These are phyloP conservation scores for Chamaea fasciata DNA, from an alignment of 2,113 vertebrate genomes.

Conservation along the genomic window DNA sequence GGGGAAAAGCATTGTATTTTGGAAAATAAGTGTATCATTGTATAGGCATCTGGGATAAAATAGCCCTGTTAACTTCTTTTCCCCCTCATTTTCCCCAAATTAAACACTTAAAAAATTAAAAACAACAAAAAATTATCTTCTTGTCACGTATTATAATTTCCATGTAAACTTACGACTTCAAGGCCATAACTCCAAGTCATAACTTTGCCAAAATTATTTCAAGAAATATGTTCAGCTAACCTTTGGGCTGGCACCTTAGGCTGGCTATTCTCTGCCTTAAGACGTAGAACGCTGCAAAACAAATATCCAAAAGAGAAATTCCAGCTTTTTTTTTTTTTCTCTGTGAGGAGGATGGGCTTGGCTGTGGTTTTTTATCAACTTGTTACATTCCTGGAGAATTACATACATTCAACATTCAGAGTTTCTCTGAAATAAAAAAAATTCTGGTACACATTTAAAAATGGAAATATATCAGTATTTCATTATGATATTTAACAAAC, in stretches of 20 bases:
- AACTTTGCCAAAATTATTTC: slow-evolving; percentile 80
- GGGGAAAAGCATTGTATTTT: background rate
- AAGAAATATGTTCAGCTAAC: slow-evolving; percentile 93
- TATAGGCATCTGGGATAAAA: background rate
- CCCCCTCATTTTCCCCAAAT: background rate
- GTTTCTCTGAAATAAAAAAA: slow-evolving; percentile 79
- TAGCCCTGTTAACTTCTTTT: background rate
- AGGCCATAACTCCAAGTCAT: slow-evolving; percentile 72
- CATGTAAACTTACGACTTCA: slow-evolving; percentile 59
- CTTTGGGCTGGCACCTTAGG: slow-evolving; percentile 97
- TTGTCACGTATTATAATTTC: slow-evolving; percentile 1
- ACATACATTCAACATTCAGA: slow-evolving; percentile 78
- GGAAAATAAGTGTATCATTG: background rate
- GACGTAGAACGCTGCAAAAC: slow-evolving; percentile 99
- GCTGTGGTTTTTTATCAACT: slow-evolving; percentile 77
- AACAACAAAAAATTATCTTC: background rate
- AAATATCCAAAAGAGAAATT: slow-evolving; percentile 94
- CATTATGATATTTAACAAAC: slow-evolving; percentile 49
- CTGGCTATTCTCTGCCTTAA: slow-evolving; percentile 97
- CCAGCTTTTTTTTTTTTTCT: slow-evolving; percentile 73
- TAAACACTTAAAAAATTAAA: background rate
- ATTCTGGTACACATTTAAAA: slow-evolving; percentile 75
- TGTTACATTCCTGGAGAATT: slow-evolving; percentile 81
- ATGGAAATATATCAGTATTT: slow-evolving; percentile 68
- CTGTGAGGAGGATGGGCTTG: slow-evolving; percentile 80